A percentile compares a stretch with the other conserved stretches of the same genome.
These are phyloP conservation scores for Anagrus nilaparvatae DNA, from an alignment of 1,140 invertebrate genomes.

Conservation along the genomic window DNA sequence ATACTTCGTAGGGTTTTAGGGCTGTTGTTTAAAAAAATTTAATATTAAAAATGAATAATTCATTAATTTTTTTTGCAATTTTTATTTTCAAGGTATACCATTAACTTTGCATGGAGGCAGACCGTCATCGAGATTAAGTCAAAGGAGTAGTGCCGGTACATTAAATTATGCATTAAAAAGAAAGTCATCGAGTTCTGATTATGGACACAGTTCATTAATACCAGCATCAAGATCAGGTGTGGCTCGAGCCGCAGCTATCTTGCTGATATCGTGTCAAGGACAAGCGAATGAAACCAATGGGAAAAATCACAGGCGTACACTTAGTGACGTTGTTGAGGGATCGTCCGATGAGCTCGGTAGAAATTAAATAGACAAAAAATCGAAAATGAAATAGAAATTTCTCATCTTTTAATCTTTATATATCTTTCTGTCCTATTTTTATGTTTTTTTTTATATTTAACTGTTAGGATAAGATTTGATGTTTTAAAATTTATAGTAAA, in stretches of 20 bases:
- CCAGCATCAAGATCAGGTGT: constrained; percentile 75
- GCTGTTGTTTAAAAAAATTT: too few relatives aligned
- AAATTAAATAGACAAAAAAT: too few relatives aligned
- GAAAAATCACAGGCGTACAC: constrained; percentile 36
- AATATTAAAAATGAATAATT: too few relatives aligned
- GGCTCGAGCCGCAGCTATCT: constrained; percentile 78
- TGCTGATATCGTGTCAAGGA: constrained; percentile 79
- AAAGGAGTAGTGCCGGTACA: constrained; percentile 50
- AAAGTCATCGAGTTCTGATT: constrained; percentile 50
- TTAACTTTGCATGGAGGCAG: constrained; percentile 49
- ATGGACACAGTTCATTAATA: constrained; percentile 49
- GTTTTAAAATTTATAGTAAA: too few relatives aligned
- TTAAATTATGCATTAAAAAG: constrained; percentile 49
- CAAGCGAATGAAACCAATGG: constrained; percentile 37
- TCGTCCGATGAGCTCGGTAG: constrained; percentile 42
- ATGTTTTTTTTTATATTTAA: too few relatives aligned
- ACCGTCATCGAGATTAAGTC: constrained; percentile 59
- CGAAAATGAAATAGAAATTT: constrained; percentile 26
- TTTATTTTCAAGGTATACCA: constrained; percentile 54
- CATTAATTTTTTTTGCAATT: too few relatives aligned
- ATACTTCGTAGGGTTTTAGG: too few relatives aligned
- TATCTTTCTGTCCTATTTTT: constrained; percentile 22
- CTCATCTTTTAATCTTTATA: constrained; percentile 25
- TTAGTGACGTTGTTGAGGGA: constrained; percentile 47
- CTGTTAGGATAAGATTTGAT: too few relatives aligned